Evolutionary conservation across 2,888 invertebrate species (phyloP).

Genomic region (Nomada hirtipes): DNA sequence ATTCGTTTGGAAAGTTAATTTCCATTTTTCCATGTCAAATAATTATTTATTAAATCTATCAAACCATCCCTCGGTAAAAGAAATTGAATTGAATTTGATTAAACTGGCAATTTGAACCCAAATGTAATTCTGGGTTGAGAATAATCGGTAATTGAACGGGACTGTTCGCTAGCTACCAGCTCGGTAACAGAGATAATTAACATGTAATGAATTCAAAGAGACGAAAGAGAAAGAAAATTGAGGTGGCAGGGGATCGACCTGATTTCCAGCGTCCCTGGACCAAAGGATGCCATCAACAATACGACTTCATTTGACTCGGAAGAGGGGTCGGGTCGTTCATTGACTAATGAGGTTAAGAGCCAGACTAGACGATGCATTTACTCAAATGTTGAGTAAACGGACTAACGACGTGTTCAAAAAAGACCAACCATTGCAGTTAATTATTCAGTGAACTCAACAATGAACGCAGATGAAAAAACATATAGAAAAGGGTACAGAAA

Average conservation of each 20-base stretch:
- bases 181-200: not conserved
- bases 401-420: constrained; percentile 11
- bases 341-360: constrained; percentile 55
- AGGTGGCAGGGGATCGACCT: constrained; percentile 3
- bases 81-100: too few relatives aligned
- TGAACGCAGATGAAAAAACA: not conserved
- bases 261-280: constrained; percentile 37
- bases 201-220: constrained; percentile 2
- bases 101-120: not conserved
- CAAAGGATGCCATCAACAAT: constrained; percentile 42
- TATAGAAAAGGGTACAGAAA: not conserved
- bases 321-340: constrained; percentile 22
- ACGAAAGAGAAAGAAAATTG: constrained; percentile 9
- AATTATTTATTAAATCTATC: too few relatives aligned
- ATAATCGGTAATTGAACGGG: constrained; percentile 4
- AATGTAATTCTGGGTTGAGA: not conserved
- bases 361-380: constrained; percentile 26
- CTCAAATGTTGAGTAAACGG: constrained; percentile 27
- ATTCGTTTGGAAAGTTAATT: too few relatives aligned
- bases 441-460: not conserved
- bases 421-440: not conserved
- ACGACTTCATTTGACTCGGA: constrained; percentile 44
- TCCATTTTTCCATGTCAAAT: too few relatives aligned
- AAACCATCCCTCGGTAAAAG: too few relatives aligned
- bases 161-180: not conserved